Percentiles rank a stretch among this genome's conserved stretches.
Conservation (phyloP, 2,113 vertebrate genomes). For the Saguinus midas region DNA sequence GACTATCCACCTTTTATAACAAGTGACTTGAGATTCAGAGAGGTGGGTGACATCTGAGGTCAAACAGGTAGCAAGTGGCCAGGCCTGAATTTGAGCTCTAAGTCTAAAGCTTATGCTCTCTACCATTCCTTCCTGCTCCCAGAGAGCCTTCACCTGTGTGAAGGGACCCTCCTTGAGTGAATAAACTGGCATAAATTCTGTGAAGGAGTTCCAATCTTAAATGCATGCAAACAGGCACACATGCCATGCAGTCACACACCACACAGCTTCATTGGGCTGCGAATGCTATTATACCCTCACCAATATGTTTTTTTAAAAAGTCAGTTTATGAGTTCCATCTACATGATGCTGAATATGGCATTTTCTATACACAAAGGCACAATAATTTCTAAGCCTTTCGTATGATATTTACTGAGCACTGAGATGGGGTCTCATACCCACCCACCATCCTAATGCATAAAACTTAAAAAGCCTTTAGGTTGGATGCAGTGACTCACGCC, state of each 20-base stretch:
- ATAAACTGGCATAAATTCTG: background rate
- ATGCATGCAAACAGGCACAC: background rate
- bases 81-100: background rate
- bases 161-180: too few species aligned
- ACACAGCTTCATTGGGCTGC: background rate
- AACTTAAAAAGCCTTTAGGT: background rate
- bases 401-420: background rate
- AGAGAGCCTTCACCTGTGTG: background rate
- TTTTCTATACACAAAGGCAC: background rate
- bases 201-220: background rate
- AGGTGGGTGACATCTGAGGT: background rate
- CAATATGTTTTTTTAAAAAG: background rate
- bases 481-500: too few species aligned
- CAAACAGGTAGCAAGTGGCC: too few species aligned
- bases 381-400: background rate
- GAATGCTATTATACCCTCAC: background rate
- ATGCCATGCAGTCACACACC: background rate
- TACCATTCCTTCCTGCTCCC: rapidly evolving
- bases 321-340: background rate
- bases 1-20: background rate
- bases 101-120: background rate
- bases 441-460: background rate
- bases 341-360: background rate
- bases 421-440: background rate
- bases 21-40: background rate